Base-by-base conservation (phyloP, 1,140 invertebrate genomes). In the Apis cerana region DNA sequence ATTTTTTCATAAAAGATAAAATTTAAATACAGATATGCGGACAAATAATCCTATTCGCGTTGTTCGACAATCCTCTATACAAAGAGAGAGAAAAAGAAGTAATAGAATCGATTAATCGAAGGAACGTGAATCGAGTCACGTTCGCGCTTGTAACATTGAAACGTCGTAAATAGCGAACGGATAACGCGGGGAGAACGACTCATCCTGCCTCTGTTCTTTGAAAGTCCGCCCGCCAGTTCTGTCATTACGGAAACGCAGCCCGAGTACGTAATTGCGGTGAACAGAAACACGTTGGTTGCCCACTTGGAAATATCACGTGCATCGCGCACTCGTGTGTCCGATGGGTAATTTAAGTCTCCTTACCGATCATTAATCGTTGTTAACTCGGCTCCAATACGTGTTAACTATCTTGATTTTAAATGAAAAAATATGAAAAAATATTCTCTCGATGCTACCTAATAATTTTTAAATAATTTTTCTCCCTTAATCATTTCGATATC, bases 201-300 rank as follows among this genome's bases (percentile, higher is more conserved):
- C 70, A 72, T 72, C 52, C 19, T 33, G 11, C 7, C 33, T 43
- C 33, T 10, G n/a, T 64, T 50, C 74, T 62, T 52, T 75, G 48
- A 75, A 75, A 75, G n/a, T 75, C 43, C 58, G 8, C 15, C 74
- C 23, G 23, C 10, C 33, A 15, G 43, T 52, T 62, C 59, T 50
- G 74, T 27, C 61, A 65, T 65, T 52, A 65, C 74, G 61, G 74
- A 76, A 76, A 76, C 74, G n/a, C 48, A 52, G 74, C 8, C 8
- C 19, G 74, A 52, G 61, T 64, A 76, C 61, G 48, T 76, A 65
- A 76, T 76, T 65, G 61, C 74, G 23, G 48, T 15, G 61, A 48
- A 27, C 27, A 65, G 61, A 74, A 59, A 74, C 21, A 74, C 27
- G 23, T 33, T 13, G 43, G 19, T 17, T 19, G 23, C 33, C 33